Evolutionary conservation across 2,888 invertebrate genomes (phyloP).

Genomic region (Drosophila putrida): DNA sequence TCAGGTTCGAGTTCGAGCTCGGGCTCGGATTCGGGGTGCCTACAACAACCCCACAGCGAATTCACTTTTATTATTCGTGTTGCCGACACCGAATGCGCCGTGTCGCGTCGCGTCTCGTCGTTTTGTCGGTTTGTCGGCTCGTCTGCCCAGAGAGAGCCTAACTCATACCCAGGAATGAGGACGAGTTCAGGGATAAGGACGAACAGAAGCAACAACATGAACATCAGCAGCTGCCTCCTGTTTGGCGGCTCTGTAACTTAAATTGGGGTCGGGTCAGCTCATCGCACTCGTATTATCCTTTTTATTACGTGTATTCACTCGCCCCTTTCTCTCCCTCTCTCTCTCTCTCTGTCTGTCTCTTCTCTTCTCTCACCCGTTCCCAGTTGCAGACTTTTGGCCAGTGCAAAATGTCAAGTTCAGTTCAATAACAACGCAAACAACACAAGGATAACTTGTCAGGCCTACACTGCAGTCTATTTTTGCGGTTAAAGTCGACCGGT

Average conservation of each 20-base stretch:
- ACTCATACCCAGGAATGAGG: neutral
- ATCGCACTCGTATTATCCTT: constrained; percentile 69
- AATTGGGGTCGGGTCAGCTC: constrained; percentile 75
- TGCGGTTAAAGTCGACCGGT: constrained; percentile 27
- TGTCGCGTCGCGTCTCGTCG: neutral
- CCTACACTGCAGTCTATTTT: constrained; percentile 9
- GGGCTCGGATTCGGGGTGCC: constrained; percentile 21
- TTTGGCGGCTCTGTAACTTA: constrained; percentile 51
- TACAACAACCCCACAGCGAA: constrained; percentile 41
- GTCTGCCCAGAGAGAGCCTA: constrained; percentile 4
- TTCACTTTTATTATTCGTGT: constrained; percentile 53
- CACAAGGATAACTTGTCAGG: constrained; percentile 26
- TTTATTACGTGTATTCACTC: constrained; percentile 65
- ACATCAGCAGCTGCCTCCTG: constrained; percentile 63
- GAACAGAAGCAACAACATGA: constrained; percentile 4
- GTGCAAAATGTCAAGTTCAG: constrained; percentile 85
- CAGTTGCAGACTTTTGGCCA: constrained; percentile 32
- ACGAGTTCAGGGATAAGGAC: constrained; percentile 1
- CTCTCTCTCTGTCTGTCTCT: neutral
- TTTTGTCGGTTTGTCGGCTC: constrained; percentile 7
- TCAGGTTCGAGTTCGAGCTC: neutral
- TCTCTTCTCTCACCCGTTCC: no score
- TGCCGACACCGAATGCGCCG: constrained; percentile 30
- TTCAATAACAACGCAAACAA: constrained; percentile 81
- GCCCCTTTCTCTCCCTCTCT: constrained; percentile 6